phyloP scores from a whole-genome alignment of 2,113 vertebrate genomes.

The Arvicanthis niloticus region DNA sequence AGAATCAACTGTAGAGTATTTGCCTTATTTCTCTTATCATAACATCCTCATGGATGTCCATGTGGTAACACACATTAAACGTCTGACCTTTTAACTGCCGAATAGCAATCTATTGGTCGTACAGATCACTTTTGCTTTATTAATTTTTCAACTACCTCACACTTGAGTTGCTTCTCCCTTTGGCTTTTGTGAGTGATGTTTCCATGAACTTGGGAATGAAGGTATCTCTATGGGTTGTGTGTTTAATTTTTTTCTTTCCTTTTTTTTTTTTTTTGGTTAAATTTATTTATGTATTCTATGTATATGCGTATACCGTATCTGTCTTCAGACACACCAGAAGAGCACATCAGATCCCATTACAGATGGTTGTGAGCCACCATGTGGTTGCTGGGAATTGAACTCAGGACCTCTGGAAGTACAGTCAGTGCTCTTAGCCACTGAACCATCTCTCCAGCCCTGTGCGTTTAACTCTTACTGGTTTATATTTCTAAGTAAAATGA shows the following conservation, averaged over 20 bases:
- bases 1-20: background rate
- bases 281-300: too few relatives aligned
- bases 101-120: background rate
- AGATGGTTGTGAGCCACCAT: too few relatives aligned
- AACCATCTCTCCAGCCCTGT: too few relatives aligned
- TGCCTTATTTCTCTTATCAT: background rate
- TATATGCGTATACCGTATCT: too few relatives aligned
- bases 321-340: too few relatives aligned
- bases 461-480: background rate
- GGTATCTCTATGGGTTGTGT: background rate
- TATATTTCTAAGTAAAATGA: background rate
- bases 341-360: too few relatives aligned
- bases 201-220: background rate
- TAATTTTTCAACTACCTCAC: background rate
- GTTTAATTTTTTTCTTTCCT: background rate
- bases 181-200: background rate
- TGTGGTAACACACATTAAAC: background rate
- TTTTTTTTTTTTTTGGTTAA: too few relatives aligned
- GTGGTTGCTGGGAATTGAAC: too few relatives aligned
- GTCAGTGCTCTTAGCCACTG: too few relatives aligned
- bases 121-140: background rate
- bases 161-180: background rate
- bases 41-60: background rate
- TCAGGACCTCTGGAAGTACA: too few relatives aligned
- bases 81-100: background rate